Conservation (phyloP, 2,113 vertebrate species). For the Picathartes gymnocephalus region DNA sequence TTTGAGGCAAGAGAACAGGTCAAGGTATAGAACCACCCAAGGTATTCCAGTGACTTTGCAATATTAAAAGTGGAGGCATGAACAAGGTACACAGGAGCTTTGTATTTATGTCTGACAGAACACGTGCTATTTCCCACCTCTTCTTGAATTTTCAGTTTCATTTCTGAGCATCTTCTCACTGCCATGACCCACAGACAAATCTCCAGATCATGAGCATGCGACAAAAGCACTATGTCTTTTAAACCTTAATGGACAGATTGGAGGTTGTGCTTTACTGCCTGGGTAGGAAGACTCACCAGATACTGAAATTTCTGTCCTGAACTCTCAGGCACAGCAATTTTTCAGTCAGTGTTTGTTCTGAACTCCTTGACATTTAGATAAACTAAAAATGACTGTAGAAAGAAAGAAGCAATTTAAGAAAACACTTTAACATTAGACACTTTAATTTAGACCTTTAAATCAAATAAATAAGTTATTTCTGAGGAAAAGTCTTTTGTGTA, state of each 20-base stretch:
- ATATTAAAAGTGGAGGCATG: background rate
- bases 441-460: background rate
- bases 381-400: background rate
- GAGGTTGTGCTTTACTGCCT: background rate
- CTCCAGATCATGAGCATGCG: background rate
- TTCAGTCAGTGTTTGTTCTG: background rate
- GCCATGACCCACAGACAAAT: background rate
- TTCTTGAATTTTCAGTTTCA: background rate
- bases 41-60: background rate
- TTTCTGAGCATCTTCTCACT: background rate
- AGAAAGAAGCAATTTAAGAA: background rate
- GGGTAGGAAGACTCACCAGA: background rate
- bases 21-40: background rate
- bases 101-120: background rate
- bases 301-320: background rate
- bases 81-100: background rate
- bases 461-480: background rate
- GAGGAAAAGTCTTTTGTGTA: background rate
- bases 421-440: background rate
- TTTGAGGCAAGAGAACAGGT: background rate
- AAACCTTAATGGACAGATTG: background rate
- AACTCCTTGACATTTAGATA: background rate
- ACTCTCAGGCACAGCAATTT: background rate
- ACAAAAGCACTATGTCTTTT: background rate
- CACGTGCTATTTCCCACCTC: background rate